Conservation (phyloP, 2,113 vertebrate species). For the Sisor rabdophorus region DNA sequence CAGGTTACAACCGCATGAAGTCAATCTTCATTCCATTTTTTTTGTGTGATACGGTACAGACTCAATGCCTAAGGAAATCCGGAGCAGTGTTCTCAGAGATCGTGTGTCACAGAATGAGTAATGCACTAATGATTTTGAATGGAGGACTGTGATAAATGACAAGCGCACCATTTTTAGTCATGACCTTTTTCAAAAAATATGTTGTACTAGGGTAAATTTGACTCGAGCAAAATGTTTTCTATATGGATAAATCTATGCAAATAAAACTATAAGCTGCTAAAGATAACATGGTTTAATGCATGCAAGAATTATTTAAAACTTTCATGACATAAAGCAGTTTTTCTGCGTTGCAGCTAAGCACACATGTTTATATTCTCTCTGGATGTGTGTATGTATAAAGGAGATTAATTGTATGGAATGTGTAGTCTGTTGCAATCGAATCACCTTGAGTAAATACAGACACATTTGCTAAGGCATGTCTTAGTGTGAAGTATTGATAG, state of each 20-base stretch:
- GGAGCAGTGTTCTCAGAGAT: conserved; percentile 62
- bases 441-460: conserved; percentile 4
- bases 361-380: not conserved
- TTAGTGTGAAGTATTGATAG: not conserved
- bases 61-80: conserved; percentile 25
- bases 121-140: conserved; percentile 39
- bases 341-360: not conserved
- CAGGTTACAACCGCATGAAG: conserved; percentile 57
- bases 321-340: not conserved
- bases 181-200: not conserved
- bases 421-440: not conserved
- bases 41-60: conserved; percentile 48
- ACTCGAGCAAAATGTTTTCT: not conserved
- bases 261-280: not conserved
- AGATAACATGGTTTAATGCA: not conserved
- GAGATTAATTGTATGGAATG: conserved; percentile 14
- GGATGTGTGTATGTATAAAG: not conserved
- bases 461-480: not conserved
- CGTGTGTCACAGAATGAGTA: conserved; percentile 46
- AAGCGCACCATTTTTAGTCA: not conserved
- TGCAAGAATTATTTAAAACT: too few relatives aligned
- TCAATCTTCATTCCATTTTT: conserved; percentile 63
- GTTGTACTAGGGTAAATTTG: not conserved
- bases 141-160: conserved; percentile 11
- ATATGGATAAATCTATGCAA: not conserved